A percentile compares a stretch with the other conserved stretches of the same genome.
Conservation (phyloP, 2,113 vertebrate species). For the Xiphophorus hellerii region DNA sequence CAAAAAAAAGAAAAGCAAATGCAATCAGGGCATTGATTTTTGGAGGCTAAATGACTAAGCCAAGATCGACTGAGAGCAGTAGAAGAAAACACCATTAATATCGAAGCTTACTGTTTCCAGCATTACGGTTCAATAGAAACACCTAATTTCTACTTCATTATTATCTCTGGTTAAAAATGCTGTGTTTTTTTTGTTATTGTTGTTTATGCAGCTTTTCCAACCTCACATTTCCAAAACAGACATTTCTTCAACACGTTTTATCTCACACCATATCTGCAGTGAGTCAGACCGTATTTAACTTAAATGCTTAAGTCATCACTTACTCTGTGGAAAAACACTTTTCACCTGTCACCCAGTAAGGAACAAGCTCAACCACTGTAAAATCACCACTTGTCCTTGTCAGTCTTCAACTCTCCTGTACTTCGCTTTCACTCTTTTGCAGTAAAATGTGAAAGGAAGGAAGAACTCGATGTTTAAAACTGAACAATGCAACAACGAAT, state of each 20-base stretch:
- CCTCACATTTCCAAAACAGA: neutral
- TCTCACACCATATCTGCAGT: conserved; percentile 22
- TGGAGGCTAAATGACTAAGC: conserved; percentile 43
- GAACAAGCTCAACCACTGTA: conserved; percentile 47
- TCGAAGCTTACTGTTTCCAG: conserved; percentile 34
- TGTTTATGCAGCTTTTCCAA: neutral
- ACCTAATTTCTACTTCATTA: neutral
- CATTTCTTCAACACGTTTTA: conserved; percentile 20
- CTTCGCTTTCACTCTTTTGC: conserved; percentile 18
- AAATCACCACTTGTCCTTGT: conserved; percentile 56
- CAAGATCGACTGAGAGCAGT: conserved; percentile 55
- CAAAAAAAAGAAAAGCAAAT: conserved; percentile 58
- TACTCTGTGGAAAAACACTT: conserved; percentile 31
- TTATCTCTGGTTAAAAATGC: neutral
- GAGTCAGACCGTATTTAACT: conserved; percentile 36
- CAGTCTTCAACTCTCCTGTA: conserved; percentile 24
- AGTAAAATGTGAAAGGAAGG: conserved; percentile 8
- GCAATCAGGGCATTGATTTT: conserved; percentile 72
- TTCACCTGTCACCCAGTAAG: conserved; percentile 42
- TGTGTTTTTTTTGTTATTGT: neutral
- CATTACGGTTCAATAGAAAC: conserved; percentile 22
- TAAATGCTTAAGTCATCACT: conserved; percentile 53
- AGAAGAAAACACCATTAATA: conserved; percentile 55
- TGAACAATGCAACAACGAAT: conserved; percentile 17
- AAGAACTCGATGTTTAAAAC: conserved; percentile 13